Conservation (phyloP, 2,113 vertebrate genomes). For the Ciconia boyciana region DNA sequence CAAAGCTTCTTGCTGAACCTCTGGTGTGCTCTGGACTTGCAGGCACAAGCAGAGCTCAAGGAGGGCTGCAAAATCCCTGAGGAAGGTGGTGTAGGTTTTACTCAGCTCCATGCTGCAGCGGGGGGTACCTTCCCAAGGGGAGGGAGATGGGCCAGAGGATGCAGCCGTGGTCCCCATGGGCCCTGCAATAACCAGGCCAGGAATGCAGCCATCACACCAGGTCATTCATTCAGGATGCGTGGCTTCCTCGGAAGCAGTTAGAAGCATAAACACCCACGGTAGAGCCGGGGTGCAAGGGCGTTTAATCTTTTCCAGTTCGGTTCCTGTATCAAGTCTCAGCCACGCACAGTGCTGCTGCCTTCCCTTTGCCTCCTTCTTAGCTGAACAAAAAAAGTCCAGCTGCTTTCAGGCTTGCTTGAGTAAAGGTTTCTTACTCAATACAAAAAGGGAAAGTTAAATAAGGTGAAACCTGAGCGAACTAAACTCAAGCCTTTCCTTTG, state of each 20-base stretch:
- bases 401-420: background rate
- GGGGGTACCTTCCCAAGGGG: too few species aligned
- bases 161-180: background rate
- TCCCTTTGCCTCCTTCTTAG: background rate
- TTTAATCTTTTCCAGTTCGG: background rate
- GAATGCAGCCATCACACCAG: fast-evolving
- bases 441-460: background rate
- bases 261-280: fast-evolving
- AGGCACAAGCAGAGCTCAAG: background rate
- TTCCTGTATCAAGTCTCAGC: background rate
- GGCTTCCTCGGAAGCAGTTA: background rate
- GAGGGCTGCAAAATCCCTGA: background rate
- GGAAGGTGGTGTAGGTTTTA: background rate
- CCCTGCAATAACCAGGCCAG: fast-evolving
- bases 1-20: background rate
- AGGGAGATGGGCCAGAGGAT: background rate
- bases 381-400: background rate
- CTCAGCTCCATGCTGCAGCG: fast-evolving
- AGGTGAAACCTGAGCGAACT: background rate
- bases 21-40: background rate
- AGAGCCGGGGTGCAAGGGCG: background rate
- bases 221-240: fast-evolving
- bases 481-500: background rate
- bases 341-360: background rate
- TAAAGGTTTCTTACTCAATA: background rate